Percentiles rank a stretch among this genome's conserved stretches.
phyloP scores from a whole-genome alignment of 2,888 invertebrate genomes.

The Leptothorax acervorum region DNA sequence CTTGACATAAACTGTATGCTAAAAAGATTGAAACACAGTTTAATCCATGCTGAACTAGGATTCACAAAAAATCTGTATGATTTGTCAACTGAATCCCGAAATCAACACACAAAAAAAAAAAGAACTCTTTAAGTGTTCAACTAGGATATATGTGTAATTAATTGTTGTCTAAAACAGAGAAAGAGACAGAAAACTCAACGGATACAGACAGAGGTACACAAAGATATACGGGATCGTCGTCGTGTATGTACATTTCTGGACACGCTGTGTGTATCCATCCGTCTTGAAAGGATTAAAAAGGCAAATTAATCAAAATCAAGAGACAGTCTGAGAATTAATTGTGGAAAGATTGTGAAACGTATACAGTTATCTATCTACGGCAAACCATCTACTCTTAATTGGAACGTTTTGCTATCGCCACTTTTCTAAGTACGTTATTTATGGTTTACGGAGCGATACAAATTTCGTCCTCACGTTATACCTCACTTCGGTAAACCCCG shows the following conservation, averaged over 20 bases:
- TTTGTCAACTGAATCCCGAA: conserved; percentile 4
- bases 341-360: not conserved
- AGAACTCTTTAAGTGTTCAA: not conserved
- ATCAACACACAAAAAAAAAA: not conserved
- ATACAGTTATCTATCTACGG: conserved; percentile 24
- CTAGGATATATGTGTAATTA: not conserved
- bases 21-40: conserved; percentile 84
- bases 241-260: conserved; percentile 36
- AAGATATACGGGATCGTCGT: not conserved
- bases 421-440: conserved; percentile 38
- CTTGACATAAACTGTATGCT: conserved; percentile 86
- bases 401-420: conserved; percentile 1
- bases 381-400: conserved; percentile 10
- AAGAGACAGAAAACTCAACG: not conserved
- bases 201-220: not conserved
- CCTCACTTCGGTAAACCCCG: conserved; percentile 1
- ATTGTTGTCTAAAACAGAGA: conserved; percentile 5
- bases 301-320: conserved; percentile 16
- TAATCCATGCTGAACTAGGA: conserved; percentile 78
- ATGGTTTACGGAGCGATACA: conserved; percentile 21
- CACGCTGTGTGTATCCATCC: conserved; percentile 11
- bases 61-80: conserved; percentile 34
- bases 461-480: conserved; percentile 23
- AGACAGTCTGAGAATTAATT: conserved; percentile 20
- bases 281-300: not conserved